Base-by-base conservation (phyloP, 2,797 vertebrate genomes). In the Peromyscus nudipes region DNA sequence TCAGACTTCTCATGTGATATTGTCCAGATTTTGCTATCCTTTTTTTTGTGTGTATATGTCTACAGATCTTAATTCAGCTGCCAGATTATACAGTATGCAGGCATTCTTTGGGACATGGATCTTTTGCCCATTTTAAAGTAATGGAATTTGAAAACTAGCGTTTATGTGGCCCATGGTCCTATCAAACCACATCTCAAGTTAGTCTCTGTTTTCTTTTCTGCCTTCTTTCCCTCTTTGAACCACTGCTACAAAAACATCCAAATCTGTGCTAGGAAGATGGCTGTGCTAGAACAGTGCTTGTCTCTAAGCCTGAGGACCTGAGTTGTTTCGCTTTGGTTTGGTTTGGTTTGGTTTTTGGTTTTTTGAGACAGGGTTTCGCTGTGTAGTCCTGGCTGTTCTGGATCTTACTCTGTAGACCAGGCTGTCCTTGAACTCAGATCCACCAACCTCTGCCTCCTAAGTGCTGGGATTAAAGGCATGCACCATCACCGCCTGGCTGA, bases 51-150 rank as follows among this genome's bases (percentile, higher is more conserved):
- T 87, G 8, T 60, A 6, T 64, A 25, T 87, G 81, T 94, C 93
- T 82, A 79, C 52, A 69, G 75, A 86, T 87, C 76, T 96, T 94
- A 94, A 82, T 95, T 95, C 52, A 87, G 43, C 90, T 89, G 43
- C 80, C 62, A 89, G 62, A 4, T 93, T 89, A 57, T 37, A 43
- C 29, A 29, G 7, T 87, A 29, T 73, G 7, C 89, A 81, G 62
- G 43, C 67, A 21, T 95, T 96, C 80, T 92, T 82, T 64, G 13
- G 62, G 89, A 46, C 55, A 75, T 88, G 69, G 75, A 19, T 75
- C 64, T 69, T 27, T 89, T 95, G 43, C 52, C 37, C 10, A 75
- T 93, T 89, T 31, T 52, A 71, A 86, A 94, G 40, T 82, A 46
- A 71, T 73, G 31, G 29, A 77, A 64, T 76, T 37, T 64, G 71